A percentile compares a stretch with the other conserved stretches of the same genome.
These are phyloP conservation scores for Anoplolepis gracilipes DNA, from an alignment of 1,140 invertebrate species.

Conservation along the genomic window DNA sequence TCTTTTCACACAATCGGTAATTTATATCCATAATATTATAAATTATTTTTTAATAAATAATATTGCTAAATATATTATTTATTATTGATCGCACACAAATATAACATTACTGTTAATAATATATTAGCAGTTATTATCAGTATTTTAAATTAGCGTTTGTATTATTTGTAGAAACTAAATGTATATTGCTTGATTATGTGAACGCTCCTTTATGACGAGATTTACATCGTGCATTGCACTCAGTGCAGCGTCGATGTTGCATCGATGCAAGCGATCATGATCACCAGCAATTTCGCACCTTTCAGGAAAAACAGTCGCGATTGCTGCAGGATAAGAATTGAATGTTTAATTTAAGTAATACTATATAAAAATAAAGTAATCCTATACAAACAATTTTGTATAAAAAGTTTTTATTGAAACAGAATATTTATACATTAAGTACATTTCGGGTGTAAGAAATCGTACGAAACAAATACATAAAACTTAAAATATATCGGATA, in stretches of 20 bases:
- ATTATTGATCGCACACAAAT: neutral
- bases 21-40: neutral
- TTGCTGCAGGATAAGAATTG: neutral
- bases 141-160: neutral
- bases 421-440: neutral
- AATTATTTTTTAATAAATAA: neutral
- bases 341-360: neutral
- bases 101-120: no score
- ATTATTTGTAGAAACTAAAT: neutral
- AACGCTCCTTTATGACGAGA: neutral
- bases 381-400: no score
- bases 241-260: neutral
- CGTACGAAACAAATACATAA: neutral
- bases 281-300: constrained; percentile 28
- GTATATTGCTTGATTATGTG: constrained; percentile 11
- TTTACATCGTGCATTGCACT: constrained; percentile 36
- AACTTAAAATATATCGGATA: neutral
- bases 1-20: neutral
- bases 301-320: constrained; percentile 7
- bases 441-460: neutral
- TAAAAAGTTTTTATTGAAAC: neutral
- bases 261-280: constrained; percentile 41
- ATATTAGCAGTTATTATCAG: constrained; percentile 3
- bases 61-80: neutral
- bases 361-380: no score